Evolutionary conservation across 2,797 vertebrate species (phyloP).

Genomic region (Acanthurus leucopareius): DNA sequence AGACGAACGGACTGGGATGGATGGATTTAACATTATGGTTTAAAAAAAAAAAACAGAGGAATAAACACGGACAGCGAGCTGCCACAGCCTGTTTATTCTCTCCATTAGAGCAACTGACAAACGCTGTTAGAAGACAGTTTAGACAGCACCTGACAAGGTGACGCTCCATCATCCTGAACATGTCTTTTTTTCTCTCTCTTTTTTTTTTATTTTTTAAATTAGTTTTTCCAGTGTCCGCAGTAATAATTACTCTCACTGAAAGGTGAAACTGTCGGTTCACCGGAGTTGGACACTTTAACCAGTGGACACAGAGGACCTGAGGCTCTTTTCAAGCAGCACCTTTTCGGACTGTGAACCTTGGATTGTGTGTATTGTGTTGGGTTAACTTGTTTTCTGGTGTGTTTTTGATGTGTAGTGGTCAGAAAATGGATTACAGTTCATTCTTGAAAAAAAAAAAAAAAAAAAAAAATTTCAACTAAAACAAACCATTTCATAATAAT

Average conservation of each 20-base stretch:
- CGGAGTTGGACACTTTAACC: conserved; percentile 50
- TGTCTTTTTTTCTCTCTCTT: conserved; percentile 23
- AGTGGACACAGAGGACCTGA: conserved; percentile 67
- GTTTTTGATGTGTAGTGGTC: conserved; percentile 80
- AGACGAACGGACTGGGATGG: conserved; percentile 43
- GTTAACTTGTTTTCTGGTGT: conserved; percentile 79
- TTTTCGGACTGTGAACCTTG: conserved; percentile 73
- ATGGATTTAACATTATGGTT: conserved; percentile 43
- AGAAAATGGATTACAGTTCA: conserved; percentile 63
- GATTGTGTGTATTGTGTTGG: conserved; percentile 77
- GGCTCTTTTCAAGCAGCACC: conserved; percentile 75
- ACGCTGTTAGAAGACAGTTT: conserved; percentile 39
- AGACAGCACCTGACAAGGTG: conserved; percentile 33
- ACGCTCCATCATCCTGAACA: conserved; percentile 55
- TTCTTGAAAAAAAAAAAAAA: conserved; percentile 21
- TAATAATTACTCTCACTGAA: conserved; percentile 46
- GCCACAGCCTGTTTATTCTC: conserved; percentile 57
- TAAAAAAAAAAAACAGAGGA: conserved; percentile 20
- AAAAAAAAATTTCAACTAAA: conserved; percentile 39
- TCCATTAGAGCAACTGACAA: conserved; percentile 42
- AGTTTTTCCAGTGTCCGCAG: conserved; percentile 60
- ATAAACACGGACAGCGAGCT: conserved; percentile 59
- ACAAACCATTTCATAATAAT: conserved; percentile 58
- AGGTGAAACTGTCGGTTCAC: conserved; percentile 47
- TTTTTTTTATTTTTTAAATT: conserved; percentile 15